phyloP scores from a whole-genome alignment of 2,113 vertebrate species.

The Bothrops jararaca region DNA sequence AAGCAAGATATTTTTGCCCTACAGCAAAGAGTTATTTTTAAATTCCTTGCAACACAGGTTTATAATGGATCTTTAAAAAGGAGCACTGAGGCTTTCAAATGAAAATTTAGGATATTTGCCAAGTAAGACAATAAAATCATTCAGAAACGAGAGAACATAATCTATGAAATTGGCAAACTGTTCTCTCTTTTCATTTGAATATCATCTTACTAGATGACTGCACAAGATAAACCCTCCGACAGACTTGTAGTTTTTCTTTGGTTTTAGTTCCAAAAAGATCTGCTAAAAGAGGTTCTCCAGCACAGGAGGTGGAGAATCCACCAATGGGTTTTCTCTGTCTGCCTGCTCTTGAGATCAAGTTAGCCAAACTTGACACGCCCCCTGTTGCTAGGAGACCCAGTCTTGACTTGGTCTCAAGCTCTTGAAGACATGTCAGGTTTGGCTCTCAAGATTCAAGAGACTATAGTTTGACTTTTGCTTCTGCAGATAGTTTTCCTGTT shows the following conservation, averaged over 20 bases:
- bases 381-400: too few species aligned
- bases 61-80: not conserved
- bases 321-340: too few species aligned
- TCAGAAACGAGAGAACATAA: not conserved
- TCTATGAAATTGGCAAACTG: not conserved
- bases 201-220: not conserved
- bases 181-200: not conserved
- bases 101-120: not conserved
- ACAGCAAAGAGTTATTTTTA: not conserved
- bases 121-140: not conserved
- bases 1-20: not conserved
- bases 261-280: not conserved
- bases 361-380: too few species aligned
- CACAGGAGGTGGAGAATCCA: too few species aligned
- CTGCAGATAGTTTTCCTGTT: too few species aligned
- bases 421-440: too few species aligned
- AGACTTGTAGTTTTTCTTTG: not conserved
- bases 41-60: not conserved
- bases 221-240: not conserved
- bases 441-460: too few species aligned
- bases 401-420: too few species aligned
- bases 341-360: too few species aligned
- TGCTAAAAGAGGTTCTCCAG: not conserved
- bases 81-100: not conserved
- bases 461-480: too few species aligned